These are phyloP conservation scores for Gobio gobio DNA, from an alignment of 2,113 vertebrate species.

Conservation along the genomic window DNA sequence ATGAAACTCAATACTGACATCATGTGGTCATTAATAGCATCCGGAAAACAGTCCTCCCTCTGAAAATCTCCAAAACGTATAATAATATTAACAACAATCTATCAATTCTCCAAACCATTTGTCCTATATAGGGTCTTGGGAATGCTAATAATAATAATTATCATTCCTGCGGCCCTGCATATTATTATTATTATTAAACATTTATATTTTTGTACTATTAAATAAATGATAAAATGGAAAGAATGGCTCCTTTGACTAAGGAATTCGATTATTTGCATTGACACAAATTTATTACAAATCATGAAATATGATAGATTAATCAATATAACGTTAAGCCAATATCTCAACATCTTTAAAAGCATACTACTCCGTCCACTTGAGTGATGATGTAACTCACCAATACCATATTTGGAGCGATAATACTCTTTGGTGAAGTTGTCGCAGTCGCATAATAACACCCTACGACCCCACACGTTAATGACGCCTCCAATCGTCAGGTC, in stretches of 20 bases:
- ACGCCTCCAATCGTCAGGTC: conserved; percentile 84
- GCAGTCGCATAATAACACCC: conserved; percentile 85
- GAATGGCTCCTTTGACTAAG: background rate
- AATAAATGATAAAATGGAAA: background rate
- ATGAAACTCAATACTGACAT: conserved; percentile 67
- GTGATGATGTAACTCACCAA: conserved; percentile 77
- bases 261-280: background rate
- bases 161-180: background rate
- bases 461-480: conserved; percentile 91
- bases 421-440: conserved; percentile 91
- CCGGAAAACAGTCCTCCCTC: background rate
- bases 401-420: conserved; percentile 86
- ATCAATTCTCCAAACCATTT: background rate
- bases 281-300: background rate
- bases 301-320: background rate
- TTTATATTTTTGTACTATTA: background rate
- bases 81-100: conserved; percentile 2
- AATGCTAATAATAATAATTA: background rate
- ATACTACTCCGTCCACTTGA: background rate
- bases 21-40: conserved; percentile 60
- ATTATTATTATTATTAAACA: background rate
- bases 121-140: background rate
- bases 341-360: background rate
- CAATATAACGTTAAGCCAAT: background rate
- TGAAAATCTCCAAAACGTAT: background rate